Base-by-base conservation (phyloP, 1,140 invertebrate species). In the Drosophila orosa region DNA sequence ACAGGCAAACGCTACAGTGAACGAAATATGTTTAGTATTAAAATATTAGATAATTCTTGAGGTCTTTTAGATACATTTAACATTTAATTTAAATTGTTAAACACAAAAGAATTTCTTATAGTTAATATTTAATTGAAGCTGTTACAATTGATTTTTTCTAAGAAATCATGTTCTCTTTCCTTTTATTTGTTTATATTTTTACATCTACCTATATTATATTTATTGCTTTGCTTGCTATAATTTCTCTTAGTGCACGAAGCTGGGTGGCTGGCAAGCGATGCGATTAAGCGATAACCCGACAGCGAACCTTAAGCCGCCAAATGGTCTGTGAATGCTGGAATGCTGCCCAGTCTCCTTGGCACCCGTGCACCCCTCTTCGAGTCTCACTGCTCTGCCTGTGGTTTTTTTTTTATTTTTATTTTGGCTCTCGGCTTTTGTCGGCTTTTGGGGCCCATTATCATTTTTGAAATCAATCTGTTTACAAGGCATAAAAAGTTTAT, bases 391-490 rank as follows among this genome's bases (percentile, higher is more conserved):
- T 62, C 17, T 10, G 29, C n/a, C 31, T 45, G 29, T 12, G n/a
- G 22, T 25, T n/a, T 56, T 60, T 81, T 67, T 52, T 56, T 61
- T 25, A 12, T 56, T 60, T 81, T 67, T 52, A 57, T 61, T 45
- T 76, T 76, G 78, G 27, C 52, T 65, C 39, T 45, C 44, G 76
- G 78, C 82, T 80, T 77, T 87, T 83, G 83, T 71, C 80, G 84
- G 80, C 84, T 89, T 89, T 67, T 83, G 67, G 50, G 69, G 69
- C 62, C 63, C 72, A 87, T 87, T 87, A 87, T 87, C 84, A 87
- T 87, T 87, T 89, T 80, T 54, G 80, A 89, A 84, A 89, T 89
- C 84, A 89, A 89, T 89, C 85, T 89, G 84, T 89, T 90, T 90
- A 89, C 84, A 89, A 78, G 73, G 77, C 80, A 55, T 76, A 58